These are phyloP conservation scores for Phasianus colchicus DNA, from an alignment of 2,113 vertebrate species.

Conservation along the genomic window DNA sequence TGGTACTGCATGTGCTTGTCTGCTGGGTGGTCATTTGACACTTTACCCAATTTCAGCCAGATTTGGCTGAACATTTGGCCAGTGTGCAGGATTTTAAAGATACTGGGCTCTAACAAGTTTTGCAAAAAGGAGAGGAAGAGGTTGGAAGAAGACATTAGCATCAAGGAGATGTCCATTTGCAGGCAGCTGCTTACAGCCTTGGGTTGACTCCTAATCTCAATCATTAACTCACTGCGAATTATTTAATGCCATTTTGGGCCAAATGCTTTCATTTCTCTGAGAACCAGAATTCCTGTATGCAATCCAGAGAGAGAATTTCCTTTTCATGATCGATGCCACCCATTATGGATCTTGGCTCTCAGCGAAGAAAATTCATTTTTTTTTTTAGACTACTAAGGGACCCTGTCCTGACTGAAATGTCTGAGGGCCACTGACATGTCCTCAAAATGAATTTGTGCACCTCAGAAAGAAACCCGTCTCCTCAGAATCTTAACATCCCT, in stretches of 20 bases:
- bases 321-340: background rate
- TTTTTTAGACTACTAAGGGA: background rate
- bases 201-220: background rate
- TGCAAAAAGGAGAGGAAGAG: background rate
- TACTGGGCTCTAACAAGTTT: background rate
- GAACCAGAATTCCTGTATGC: fast-evolving
- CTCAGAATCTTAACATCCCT: background rate
- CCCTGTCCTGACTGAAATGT: background rate
- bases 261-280: fast-evolving
- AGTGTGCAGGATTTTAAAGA: background rate
- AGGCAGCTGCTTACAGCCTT: background rate
- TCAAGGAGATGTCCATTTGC: too few relatives aligned
- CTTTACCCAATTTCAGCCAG: background rate
- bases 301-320: background rate
- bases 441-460: fast-evolving
- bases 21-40: background rate
- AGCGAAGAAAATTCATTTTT: background rate
- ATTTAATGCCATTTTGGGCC: background rate
- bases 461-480: background rate
- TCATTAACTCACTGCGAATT: background rate
- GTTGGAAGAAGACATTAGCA: background rate
- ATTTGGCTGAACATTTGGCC: background rate
- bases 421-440: background rate
- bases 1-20: fast-evolving
- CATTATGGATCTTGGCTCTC: background rate